A percentile compares a stretch with the other conserved stretches of the same genome.
Evolutionary conservation across 1,140 invertebrate species (phyloP).

Genomic region (Arctopsyche grandis): DNA sequence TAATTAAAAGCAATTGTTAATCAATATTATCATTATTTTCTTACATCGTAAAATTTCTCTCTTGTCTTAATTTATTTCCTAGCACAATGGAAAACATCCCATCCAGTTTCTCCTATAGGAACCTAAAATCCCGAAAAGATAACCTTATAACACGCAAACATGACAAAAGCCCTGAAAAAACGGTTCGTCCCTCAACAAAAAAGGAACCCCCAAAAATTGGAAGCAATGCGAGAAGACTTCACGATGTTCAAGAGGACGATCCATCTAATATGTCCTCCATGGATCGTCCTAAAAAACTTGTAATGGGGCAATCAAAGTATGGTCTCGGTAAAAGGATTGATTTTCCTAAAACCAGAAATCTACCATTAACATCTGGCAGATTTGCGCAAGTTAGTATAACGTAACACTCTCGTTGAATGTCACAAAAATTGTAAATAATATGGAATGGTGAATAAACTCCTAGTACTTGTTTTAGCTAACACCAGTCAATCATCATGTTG

Average conservation of each 20-base stretch:
- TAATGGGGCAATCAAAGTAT: constrained; percentile 62
- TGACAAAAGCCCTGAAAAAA: constrained; percentile 66
- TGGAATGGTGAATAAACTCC: background rate
- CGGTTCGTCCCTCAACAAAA: constrained; percentile 36
- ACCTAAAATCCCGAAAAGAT: constrained; percentile 56
- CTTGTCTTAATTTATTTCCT: background rate
- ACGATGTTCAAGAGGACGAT: constrained; percentile 60
- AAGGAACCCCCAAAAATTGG: constrained; percentile 52
- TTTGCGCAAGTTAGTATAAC: constrained; percentile 62
- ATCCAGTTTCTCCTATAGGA: constrained; percentile 62
- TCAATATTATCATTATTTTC: background rate
- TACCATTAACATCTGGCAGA: constrained; percentile 62
- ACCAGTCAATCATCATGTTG: constrained; percentile 63
- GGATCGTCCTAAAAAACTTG: constrained; percentile 64
- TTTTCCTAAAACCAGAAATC: constrained; percentile 63
- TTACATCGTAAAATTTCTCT: background rate
- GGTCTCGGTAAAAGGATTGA: constrained; percentile 63
- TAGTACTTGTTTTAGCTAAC: constrained; percentile 58
- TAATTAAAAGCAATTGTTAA: background rate
- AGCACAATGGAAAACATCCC: constrained; percentile 64
- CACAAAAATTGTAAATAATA: background rate
- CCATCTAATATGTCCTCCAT: constrained; percentile 61
- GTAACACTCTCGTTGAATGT: constrained; percentile 23
- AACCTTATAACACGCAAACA: constrained; percentile 60
- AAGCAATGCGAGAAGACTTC: constrained; percentile 58